Evolutionary conservation across 1,140 invertebrate species (phyloP), one percentile per base, ranked within the genome.

Genomic region (Pantala flavescens): DNA sequence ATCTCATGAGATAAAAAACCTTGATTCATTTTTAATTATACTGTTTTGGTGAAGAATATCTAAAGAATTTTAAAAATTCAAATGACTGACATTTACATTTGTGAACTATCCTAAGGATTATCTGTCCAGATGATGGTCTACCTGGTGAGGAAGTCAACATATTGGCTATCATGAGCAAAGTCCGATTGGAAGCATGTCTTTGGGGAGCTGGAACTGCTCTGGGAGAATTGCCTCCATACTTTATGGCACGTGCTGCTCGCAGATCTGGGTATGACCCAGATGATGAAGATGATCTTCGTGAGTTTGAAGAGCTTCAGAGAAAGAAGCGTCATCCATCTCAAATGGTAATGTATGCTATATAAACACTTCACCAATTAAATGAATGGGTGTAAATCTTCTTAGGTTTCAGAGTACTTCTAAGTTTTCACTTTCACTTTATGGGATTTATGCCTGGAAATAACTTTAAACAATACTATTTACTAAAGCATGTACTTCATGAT

Each of bases 121-220:
- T 94, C 70, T 95, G 93, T 82, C 92, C 93, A 3, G 84, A 87
- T 19, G 86, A 85, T 71, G 82, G 87, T 10, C 87, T 89, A 79
- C 82, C 84, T 0, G 81, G 84, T 71, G 86, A 85, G 82, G 81
- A 84, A 24, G 89, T 90, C 70, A 87, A 90, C 24, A 88, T 88
- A 80, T 96, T 87, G 87, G 92, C 90, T 76, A 98, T 99, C 76
- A 97, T 99, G 91, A 89, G 90, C 28, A 99, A 99, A 84, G 95
- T 99, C 14, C 87, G 95, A n/a, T 83, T 98, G 55, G 98, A 99
- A 85, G 93, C 96, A 0, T 95, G 99, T 85, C 91, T 98, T 84
- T 99, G 98, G 98, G 95, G 98, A 21, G 91, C 94, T 72, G 98
- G 98, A 9, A 99, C 98, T 0, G 98, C 98, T 0, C 84, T 99